Percentiles rank a stretch among this genome's conserved stretches.
Conservation (phyloP, 1,140 invertebrate species). For the Pseudomyrmex concolor region DNA sequence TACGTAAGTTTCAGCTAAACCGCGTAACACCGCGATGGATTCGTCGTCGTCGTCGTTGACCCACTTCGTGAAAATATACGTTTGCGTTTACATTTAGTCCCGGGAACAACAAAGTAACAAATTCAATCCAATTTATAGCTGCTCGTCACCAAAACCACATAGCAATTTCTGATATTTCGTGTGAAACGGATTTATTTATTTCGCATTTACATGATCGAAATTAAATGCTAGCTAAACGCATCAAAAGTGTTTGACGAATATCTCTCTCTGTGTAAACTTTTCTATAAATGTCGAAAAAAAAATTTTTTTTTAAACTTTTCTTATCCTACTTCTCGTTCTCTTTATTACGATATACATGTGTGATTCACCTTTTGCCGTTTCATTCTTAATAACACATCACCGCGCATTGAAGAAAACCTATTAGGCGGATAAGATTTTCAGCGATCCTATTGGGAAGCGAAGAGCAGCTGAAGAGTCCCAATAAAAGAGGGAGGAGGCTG, state of each 20-base stretch:
- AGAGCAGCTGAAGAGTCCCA: conserved; percentile 56
- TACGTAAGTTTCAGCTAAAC: not conserved
- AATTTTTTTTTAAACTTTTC: too few relatives aligned
- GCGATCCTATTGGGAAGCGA: conserved; percentile 18
- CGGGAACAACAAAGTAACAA: not conserved
- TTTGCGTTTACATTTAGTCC: conserved; percentile 7
- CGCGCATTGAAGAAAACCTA: not conserved
- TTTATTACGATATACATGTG: not conserved
- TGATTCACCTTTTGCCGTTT: not conserved
- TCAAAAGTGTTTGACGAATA: not conserved
- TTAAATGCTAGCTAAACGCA: not conserved
- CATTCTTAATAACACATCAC: not conserved
- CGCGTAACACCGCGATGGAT: too few relatives aligned
- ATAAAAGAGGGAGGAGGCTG: conserved; percentile 15
- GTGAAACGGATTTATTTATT: conserved; percentile 15
- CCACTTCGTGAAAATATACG: conserved; percentile 16
- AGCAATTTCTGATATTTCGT: conserved; percentile 11
- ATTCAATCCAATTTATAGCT: conserved; percentile 39
- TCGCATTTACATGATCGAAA: not conserved
- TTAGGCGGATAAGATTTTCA: conserved; percentile 36
- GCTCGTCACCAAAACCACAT: conserved; percentile 22
- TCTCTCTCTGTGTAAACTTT: too few relatives aligned
- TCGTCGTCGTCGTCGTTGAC: not conserved
- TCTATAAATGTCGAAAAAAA: too few relatives aligned
- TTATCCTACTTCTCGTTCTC: too few relatives aligned